phyloP scores from a whole-genome alignment of 2,888 invertebrate genomes.

The Diaperis boleti region DNA sequence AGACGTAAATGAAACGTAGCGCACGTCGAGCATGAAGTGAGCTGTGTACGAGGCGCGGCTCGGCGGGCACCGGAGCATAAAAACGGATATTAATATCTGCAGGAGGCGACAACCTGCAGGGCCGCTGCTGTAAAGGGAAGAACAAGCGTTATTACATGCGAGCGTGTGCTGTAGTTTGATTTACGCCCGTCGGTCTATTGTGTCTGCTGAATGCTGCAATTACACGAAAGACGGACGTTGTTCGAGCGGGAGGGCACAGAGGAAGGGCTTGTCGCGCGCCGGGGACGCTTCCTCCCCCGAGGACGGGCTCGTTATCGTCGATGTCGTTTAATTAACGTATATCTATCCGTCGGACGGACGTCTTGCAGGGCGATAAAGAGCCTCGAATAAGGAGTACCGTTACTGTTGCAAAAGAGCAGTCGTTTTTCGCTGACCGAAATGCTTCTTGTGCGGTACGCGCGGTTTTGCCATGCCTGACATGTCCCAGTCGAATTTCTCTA shows the following conservation, averaged over 20 bases:
- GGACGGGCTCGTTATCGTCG: conserved; percentile 16
- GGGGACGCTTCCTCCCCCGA: conserved; percentile 28
- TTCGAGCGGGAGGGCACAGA: too few species aligned
- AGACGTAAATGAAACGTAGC: conserved; percentile 39
- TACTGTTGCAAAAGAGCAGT: conserved; percentile 18
- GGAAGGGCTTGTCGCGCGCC: conserved; percentile 44
- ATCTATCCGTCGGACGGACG: neutral
- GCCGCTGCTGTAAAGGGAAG: conserved; percentile 38
- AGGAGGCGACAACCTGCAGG: conserved; percentile 47
- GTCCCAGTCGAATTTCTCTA: conserved; percentile 47
- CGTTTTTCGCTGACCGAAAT: conserved; percentile 3
- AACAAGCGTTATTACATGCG: conserved; percentile 49
- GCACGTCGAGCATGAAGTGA: conserved; percentile 38
- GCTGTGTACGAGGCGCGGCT: conserved; percentile 21
- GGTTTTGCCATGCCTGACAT: conserved; percentile 45
- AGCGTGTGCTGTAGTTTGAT: conserved; percentile 52
- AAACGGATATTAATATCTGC: conserved; percentile 53
- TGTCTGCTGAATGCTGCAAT: conserved; percentile 54
- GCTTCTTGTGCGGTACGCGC: neutral
- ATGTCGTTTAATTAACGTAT: conserved; percentile 24
- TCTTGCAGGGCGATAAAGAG: conserved; percentile 1
- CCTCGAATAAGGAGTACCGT: conserved; percentile 10
- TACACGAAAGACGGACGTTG: conserved; percentile 56
- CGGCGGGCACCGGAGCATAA: conserved; percentile 44
- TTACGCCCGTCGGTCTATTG: conserved; percentile 54